Base-by-base conservation (phyloP, 2,113 vertebrate genomes). In the Eubucco bourcierii region DNA sequence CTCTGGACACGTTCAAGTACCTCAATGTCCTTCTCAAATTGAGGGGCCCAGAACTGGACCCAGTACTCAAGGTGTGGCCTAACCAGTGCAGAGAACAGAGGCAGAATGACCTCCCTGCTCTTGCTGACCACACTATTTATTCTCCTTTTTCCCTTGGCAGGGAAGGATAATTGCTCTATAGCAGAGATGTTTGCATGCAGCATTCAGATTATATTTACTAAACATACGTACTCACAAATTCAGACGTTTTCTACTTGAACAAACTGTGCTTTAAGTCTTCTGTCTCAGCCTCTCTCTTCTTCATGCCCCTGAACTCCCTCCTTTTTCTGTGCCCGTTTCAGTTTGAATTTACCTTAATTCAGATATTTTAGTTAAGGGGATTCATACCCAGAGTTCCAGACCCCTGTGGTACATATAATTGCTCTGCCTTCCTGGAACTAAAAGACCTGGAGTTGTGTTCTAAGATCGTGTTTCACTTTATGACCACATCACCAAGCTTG, bases 361-460 rank as follows among this genome's bases (percentile, higher is more conserved):
- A 78, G 41, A 15, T 64, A 5, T 15, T 9, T 34, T 64, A 13
- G 3, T 2, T 56, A 29, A 6, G 20, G 12, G 31, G 15, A 60
- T 76, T 27, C 10, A 20, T 68, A 15, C 2, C 23, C 2, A 39
- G 0, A 34, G 50, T 29, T 92, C 34, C 41, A 86, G 33, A 8
- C 29, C 31, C 1, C 0, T 0, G 1, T 28, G 18, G 17, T 16
- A n/a, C 31, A 70, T 60, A 70, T 47, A 34, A 29, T 77, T 74
- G 17, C 5, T 24, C 5, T 3, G 2, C 56, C 13, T 74, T 83
- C 28, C 46, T 15, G 31, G 7, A 46, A 8, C 25, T 60, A 33
- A 29, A 6, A 4, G 63, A 39, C 31, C 33, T 85, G 90, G 80
- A 76, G 33, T 85, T 1, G 3, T 56, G 24, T 80, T 73, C 28